Evolutionary conservation across 2,888 invertebrate genomes (phyloP).

Genomic region (Drosophila monieri): DNA sequence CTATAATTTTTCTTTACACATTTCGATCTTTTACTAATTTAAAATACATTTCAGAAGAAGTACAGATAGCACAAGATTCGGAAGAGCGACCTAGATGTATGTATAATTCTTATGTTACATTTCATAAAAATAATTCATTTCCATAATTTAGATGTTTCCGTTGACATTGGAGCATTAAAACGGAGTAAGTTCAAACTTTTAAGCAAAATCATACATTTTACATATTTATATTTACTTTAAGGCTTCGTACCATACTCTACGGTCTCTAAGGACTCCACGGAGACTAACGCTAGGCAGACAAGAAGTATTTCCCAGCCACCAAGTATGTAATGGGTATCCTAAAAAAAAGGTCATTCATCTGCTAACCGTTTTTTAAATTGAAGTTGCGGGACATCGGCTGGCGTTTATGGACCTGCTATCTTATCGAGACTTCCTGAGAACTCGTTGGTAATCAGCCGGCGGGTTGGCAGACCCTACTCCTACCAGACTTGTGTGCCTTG

Average conservation of each 20-base stretch:
- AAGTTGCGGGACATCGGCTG: slow-evolving; percentile 8
- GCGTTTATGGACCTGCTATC: slow-evolving; percentile 39
- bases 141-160: slow-evolving; percentile 4
- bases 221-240: background rate
- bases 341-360: background rate
- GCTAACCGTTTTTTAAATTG: background rate
- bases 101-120: background rate
- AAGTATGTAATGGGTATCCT: slow-evolving; percentile 2
- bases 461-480: slow-evolving; percentile 17
- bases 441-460: slow-evolving; percentile 34
- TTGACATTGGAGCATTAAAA: background rate
- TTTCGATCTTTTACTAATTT: background rate
- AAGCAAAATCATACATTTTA: background rate
- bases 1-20: background rate
- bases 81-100: background rate
- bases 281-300: background rate
- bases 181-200: background rate
- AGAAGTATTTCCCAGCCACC: background rate
- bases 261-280: background rate
- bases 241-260: background rate
- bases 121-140: background rate
- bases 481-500: slow-evolving; percentile 1
- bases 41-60: background rate
- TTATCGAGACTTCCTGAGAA: slow-evolving; percentile 37
- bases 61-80: background rate